Percentiles rank a stretch among this genome's conserved stretches.
These are phyloP conservation scores for Pardosa pseudoannulata DNA, from an alignment of 2,888 invertebrate genomes.

Conservation along the genomic window DNA sequence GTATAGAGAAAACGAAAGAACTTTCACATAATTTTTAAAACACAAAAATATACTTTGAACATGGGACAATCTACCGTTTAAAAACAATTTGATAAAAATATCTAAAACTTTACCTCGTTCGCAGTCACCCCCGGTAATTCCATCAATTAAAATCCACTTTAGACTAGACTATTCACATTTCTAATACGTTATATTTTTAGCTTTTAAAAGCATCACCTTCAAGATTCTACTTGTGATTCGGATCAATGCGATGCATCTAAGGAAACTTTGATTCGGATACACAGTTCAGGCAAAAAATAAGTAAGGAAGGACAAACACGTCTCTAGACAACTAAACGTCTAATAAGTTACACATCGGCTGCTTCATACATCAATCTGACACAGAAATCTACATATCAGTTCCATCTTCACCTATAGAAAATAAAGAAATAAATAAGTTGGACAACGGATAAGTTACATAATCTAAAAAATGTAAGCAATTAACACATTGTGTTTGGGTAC, in stretches of 20 bases:
- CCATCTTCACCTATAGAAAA: conserved; percentile 63
- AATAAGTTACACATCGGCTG: neutral
- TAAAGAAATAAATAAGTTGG: too few species aligned
- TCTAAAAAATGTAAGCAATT: too few species aligned
- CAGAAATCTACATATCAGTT: conserved; percentile 56
- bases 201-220: neutral
- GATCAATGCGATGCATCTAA: neutral
- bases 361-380: neutral
- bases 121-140: neutral
- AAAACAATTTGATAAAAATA: neutral
- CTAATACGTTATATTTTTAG: too few species aligned
- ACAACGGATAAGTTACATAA: too few species aligned
- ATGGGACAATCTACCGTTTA: neutral
- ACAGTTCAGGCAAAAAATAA: neutral
- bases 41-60: neutral
- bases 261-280: neutral
- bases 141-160: neutral
- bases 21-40: too few species aligned
- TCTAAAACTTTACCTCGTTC: neutral
- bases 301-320: neutral
- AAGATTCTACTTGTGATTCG: neutral
- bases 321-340: neutral
- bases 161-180: conserved; percentile 13
- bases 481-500: too few species aligned
- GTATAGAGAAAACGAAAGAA: too few species aligned